Percentiles rank a stretch among this genome's conserved stretches.
Conservation (phyloP, 2,113 vertebrate genomes). For the Chaenocephalus aceratus region DNA sequence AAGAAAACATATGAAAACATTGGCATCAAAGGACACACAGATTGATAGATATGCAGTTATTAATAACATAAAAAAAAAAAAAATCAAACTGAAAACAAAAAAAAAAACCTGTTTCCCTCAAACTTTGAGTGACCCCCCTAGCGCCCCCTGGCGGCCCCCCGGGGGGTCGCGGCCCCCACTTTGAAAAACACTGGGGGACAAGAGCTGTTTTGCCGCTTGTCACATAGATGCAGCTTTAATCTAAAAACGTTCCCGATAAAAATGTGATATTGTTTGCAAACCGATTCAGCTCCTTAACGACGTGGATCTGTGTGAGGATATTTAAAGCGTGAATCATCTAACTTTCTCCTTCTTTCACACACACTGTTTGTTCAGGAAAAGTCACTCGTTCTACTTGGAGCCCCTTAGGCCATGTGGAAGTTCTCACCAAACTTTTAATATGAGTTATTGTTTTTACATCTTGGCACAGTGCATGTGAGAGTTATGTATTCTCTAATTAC, state of each 20-base stretch:
- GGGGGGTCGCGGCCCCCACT: too few relatives aligned
- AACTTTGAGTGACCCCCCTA: too few relatives aligned
- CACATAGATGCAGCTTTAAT: neutral
- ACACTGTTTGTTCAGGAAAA: conserved; percentile 18
- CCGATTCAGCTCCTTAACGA: neutral
- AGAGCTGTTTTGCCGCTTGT: neutral
- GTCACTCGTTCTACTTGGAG: neutral
- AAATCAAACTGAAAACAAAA: too few relatives aligned
- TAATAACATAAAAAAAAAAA: too few relatives aligned
- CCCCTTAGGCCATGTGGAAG: conserved; percentile 35
- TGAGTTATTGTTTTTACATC: conserved; percentile 61
- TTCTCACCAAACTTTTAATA: conserved; percentile 40
- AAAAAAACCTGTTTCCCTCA: too few relatives aligned
- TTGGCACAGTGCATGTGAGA: conserved; percentile 46
- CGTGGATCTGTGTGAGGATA: neutral
- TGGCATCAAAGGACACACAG: too few relatives aligned
- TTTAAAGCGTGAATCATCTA: neutral
- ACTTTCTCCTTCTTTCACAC: neutral
- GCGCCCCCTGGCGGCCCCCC: too few relatives aligned
- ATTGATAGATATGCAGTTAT: too few relatives aligned
- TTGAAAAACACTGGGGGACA: too few relatives aligned
- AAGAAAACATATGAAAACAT: too few relatives aligned
- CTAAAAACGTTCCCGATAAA: neutral
- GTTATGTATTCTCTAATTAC: conserved; percentile 64
- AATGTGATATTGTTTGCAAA: neutral